Base-by-base conservation (phyloP, 2,888 invertebrate species). In the Acronicta alni region DNA sequence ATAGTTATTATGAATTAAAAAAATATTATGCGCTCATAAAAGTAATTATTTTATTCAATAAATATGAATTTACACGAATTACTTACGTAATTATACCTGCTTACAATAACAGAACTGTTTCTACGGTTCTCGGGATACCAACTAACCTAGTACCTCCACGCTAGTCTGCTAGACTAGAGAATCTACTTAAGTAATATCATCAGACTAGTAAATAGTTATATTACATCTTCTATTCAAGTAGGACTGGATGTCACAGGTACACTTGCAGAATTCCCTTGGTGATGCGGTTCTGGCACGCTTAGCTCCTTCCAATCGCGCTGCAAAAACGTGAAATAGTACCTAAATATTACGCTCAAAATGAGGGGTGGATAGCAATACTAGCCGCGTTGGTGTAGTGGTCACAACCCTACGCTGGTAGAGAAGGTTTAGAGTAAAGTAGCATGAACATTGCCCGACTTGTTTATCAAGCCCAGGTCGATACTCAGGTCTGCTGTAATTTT, bases 221-320 rank as follows among this genome's bases (percentile, higher is more conserved):
- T 14, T n/a, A 38, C n/a, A 46, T 14, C 9, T 3, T 35, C 1
- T 26, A 16, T 32, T 67, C 66, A 67, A 10, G 18, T 67, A 8
- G 57, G 44, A 41, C 35, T 8, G 14, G 47, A 41, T 45, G 52
- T 67, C 4, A 37, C 38, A 18, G 41, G 20, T 15, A 8, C 15
- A 18, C 18, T 43, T 44, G 17, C 30, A 18, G 45, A 30, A 14
- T 55, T 55, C 18, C 39, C 62, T 35, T 51, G 76, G 55, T 77
- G 79, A 15, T 67, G 72, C 10, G 91, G 90, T 66, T 94, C 93
- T 10, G 93, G 93, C 9, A 93, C 92, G 30, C 82, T 88, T 35
- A 93, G 67, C 62, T 92, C 92, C 64, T 87, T 89, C 93, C 93
- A 93, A 66, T 92, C 89, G 73, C 87, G 91, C 93, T 94, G 90